These are phyloP conservation scores for Luperina nickerlii DNA, from an alignment of 2,888 invertebrate species.

Conservation along the genomic window DNA sequence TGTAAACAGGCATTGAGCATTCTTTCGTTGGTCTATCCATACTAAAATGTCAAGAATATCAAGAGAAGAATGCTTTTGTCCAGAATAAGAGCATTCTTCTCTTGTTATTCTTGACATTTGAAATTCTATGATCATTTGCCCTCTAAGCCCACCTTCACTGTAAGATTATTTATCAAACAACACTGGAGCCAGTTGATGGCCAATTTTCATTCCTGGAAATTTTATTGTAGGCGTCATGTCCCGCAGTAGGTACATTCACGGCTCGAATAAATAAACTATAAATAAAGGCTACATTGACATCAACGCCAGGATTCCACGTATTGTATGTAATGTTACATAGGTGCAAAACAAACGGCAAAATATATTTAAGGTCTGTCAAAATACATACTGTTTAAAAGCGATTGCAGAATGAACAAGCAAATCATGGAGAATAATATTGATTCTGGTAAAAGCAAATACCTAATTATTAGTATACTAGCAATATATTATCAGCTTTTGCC, in stretches of 20 bases:
- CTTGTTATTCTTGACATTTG: too few species aligned
- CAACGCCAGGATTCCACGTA: slow-evolving; percentile 19
- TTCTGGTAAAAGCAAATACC: neutral
- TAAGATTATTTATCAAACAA: neutral
- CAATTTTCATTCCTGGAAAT: neutral
- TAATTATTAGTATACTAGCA: neutral
- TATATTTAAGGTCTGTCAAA: neutral
- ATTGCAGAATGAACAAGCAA: neutral
- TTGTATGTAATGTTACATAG: neutral
- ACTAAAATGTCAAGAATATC: neutral
- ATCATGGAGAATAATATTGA: neutral
- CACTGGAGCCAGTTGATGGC: neutral
- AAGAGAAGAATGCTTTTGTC: neutral
- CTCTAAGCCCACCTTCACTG: neutral
- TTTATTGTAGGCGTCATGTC: slow-evolving; percentile 4
- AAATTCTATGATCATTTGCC: too few species aligned
- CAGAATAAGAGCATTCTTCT: too few species aligned
- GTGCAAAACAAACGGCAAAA: neutral
- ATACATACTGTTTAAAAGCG: neutral
- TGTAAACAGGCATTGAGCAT: too few species aligned
- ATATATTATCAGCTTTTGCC: neutral
- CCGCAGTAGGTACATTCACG: slow-evolving; percentile 14
- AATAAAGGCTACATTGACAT: slow-evolving; percentile 35
- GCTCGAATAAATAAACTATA: slow-evolving; percentile 38
- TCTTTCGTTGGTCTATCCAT: neutral